These are phyloP conservation scores for Clarias magur DNA, from an alignment of 2,113 vertebrate genomes.

Conservation along the genomic window DNA sequence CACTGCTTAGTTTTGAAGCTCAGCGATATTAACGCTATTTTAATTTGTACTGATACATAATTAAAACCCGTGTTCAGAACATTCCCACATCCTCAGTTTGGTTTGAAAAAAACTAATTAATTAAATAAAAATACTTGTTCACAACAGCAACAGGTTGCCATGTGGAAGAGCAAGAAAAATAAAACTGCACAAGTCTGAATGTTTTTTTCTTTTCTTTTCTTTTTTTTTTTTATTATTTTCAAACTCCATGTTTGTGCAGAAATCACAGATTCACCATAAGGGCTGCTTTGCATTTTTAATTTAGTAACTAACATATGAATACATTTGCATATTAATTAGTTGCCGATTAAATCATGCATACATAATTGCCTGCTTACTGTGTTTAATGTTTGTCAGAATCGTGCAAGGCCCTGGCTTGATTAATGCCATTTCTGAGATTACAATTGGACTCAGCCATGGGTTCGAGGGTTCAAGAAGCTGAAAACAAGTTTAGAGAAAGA, in stretches of 20 bases:
- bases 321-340: constrained; percentile 99
- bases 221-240: constrained; percentile 84
- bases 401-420: constrained; percentile 79
- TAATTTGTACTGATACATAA: constrained; percentile 12
- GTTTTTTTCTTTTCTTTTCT: constrained; percentile 38
- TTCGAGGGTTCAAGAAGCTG: constrained; percentile 60
- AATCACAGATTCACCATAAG: constrained; percentile 99
- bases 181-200: constrained; percentile 64
- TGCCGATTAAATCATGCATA: constrained; percentile 99
- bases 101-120: constrained; percentile 17
- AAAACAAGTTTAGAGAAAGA: not conserved
- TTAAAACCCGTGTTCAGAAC: constrained; percentile 15
- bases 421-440: constrained; percentile 82
- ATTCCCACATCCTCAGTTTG: not conserved
- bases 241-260: constrained; percentile 95
- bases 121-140: constrained; percentile 20
- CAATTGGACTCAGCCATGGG: constrained; percentile 79
- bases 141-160: constrained; percentile 76
- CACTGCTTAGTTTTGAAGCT: not conserved
- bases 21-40: not conserved
- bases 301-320: constrained; percentile 99
- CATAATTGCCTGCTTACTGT: constrained; percentile 84
- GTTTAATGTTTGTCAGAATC: constrained; percentile 92
- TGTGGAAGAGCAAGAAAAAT: constrained; percentile 28
- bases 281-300: constrained; percentile 99